A percentile compares a stretch with the other conserved stretches of the same genome.
Evolutionary conservation across 2,113 vertebrate species (phyloP).

Genomic region (Vicugna pacos): DNA sequence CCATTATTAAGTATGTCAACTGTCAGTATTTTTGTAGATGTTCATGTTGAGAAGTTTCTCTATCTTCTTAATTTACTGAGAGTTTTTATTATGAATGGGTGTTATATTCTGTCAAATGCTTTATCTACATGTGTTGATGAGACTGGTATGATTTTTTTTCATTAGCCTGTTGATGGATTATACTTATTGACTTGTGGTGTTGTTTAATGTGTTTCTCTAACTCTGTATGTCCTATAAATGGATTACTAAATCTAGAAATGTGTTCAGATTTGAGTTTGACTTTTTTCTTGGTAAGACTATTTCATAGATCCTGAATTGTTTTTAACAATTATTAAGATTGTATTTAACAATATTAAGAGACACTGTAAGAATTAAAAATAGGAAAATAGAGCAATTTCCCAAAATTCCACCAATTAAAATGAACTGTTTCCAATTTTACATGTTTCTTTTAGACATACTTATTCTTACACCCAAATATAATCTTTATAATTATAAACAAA

Average conservation of each 20-base stretch:
- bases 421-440: neutral
- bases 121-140: neutral
- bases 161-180: neutral
- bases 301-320: neutral
- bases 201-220: neutral
- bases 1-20: neutral
- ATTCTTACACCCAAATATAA: neutral
- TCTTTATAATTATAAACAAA: neutral
- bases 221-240: neutral
- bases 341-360: slow-evolving; percentile 1
- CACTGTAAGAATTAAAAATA: neutral
- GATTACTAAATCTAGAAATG: neutral
- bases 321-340: neutral
- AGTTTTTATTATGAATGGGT: neutral
- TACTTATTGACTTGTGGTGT: neutral
- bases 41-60: neutral
- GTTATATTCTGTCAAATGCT: neutral
- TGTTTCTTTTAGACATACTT: neutral
- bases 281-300: neutral
- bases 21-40: neutral
- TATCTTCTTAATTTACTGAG: neutral
- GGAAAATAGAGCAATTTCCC: neutral
- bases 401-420: neutral
- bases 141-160: neutral
- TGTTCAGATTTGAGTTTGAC: neutral